Conservation (phyloP, 2,113 vertebrate genomes). For the Calonectris borealis region DNA sequence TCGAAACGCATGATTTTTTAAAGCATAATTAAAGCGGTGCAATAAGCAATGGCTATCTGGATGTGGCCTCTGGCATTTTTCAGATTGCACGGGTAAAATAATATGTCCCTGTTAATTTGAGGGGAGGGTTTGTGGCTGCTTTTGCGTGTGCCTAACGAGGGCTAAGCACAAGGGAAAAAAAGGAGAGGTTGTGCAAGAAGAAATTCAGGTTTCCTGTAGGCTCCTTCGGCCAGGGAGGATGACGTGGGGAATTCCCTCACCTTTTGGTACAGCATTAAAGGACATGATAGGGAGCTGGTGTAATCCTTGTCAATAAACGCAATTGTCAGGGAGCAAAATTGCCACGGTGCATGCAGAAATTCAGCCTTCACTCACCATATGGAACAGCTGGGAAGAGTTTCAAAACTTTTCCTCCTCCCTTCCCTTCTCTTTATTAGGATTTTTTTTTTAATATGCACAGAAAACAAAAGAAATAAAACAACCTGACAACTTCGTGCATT, state of each 20-base stretch:
- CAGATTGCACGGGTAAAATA: not conserved
- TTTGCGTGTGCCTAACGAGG: not conserved
- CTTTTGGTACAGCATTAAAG: not conserved
- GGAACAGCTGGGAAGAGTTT: constrained; percentile 71
- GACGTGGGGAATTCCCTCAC: constrained; percentile 36
- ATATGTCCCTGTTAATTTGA: not conserved
- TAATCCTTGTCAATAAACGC: constrained; percentile 39
- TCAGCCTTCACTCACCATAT: constrained; percentile 31
- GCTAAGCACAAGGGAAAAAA: not conserved
- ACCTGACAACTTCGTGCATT: constrained; percentile 76
- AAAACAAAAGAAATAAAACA: constrained; percentile 72
- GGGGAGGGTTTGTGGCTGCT: not conserved
- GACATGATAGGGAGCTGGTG: not conserved
- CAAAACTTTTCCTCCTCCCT: constrained; percentile 61
- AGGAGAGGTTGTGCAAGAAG: not conserved
- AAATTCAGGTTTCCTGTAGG: constrained; percentile 8
- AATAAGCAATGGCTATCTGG: not conserved
- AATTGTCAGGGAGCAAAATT: not conserved
- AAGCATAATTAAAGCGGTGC: not conserved
- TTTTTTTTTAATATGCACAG: not conserved
- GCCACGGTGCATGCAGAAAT: constrained; percentile 30
- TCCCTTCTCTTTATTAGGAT: not conserved
- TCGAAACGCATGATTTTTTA: not conserved
- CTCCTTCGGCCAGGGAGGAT: not conserved
- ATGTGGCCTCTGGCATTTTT: not conserved